phyloP scores from a whole-genome alignment of 1,140 invertebrate species.

The Calosoma granatense region DNA sequence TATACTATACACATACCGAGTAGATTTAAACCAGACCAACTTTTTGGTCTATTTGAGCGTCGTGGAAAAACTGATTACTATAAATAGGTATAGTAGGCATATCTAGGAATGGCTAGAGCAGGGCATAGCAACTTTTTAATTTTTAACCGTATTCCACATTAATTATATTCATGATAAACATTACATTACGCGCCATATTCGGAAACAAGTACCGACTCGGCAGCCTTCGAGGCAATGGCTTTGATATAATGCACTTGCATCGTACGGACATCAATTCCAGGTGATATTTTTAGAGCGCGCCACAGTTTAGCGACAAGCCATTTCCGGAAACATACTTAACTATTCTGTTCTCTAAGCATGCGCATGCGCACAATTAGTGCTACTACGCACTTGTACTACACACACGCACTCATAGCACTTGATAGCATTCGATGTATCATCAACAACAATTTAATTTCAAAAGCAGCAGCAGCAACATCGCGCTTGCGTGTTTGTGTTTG shows the following conservation, averaged over 20 bases:
- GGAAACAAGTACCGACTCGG: neutral
- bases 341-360: no score
- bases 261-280: neutral
- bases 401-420: no score
- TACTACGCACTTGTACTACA: no score
- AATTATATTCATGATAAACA: constrained; percentile 9
- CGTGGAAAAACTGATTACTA: no score
- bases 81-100: no score
- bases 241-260: neutral
- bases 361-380: no score
- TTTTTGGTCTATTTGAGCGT: no score
- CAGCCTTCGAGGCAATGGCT: neutral
- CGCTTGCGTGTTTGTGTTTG: neutral
- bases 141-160: neutral
- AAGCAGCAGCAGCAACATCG: neutral
- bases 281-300: constrained; percentile 3
- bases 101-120: no score
- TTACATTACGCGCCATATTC: constrained; percentile 2
- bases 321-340: neutral
- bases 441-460: neutral
- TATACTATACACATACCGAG: no score
- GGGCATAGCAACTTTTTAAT: neutral
- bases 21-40: no score
- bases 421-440: neutral
- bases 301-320: neutral